Evolutionary conservation across 2,113 vertebrate species (phyloP).

Genomic region (Phylloscopus trochiloides): DNA sequence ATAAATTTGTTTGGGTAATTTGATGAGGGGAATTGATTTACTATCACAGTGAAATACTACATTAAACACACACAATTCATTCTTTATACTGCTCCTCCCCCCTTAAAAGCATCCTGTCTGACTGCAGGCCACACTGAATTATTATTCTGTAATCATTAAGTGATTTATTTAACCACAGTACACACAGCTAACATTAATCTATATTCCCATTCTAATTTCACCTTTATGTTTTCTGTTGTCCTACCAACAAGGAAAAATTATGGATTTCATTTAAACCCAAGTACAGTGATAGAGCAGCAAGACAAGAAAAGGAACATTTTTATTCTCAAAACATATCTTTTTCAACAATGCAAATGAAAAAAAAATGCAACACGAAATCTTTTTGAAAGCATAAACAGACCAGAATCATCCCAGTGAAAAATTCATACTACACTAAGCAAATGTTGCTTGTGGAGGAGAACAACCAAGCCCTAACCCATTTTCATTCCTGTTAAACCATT

Average conservation of each 20-base stretch:
- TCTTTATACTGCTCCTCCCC: neutral
- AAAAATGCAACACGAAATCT: neutral
- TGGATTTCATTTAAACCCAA: slow-evolving; percentile 11
- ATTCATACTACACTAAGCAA: neutral
- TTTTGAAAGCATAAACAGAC: neutral
- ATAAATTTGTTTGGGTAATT: slow-evolving; percentile 16
- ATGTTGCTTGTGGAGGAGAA: neutral
- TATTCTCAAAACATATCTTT: neutral
- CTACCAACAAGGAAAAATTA: slow-evolving; percentile 4
- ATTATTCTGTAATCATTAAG: neutral
- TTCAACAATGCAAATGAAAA: neutral
- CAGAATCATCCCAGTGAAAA: neutral
- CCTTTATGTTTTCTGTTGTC: neutral
- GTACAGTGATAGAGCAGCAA: neutral
- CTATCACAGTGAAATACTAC: neutral
- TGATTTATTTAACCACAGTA: slow-evolving; percentile 4
- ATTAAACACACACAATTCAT: neutral
- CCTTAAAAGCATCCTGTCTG: neutral
- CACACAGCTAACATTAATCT: neutral
- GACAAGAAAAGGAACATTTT: neutral
- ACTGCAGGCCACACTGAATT: neutral
- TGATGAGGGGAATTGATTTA: slow-evolving; percentile 26
- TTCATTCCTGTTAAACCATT: neutral
- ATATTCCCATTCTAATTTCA: neutral
- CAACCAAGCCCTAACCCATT: neutral